Conservation (phyloP, 2,113 vertebrate species). For the Cyanoramphus novaezelandiae region DNA sequence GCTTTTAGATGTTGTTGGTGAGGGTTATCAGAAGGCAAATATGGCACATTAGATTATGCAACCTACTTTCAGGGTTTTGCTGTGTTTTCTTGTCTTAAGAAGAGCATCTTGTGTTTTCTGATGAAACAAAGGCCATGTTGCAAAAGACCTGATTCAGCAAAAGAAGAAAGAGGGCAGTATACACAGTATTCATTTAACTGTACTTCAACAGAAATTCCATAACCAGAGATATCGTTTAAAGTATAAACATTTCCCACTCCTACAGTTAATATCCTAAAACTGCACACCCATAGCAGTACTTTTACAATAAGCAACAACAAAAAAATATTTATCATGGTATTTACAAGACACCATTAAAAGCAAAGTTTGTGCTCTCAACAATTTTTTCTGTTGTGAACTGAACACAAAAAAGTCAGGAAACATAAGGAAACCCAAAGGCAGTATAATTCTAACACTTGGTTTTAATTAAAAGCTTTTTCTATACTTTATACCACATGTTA, state of each 20-base stretch:
- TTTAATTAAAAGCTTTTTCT: slow-evolving; percentile 38
- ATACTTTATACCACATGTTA: neutral
- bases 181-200: neutral
- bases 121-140: slow-evolving; percentile 14
- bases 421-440: neutral
- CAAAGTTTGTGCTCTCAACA: neutral
- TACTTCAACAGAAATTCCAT: neutral
- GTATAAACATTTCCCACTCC: neutral
- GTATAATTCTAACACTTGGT: neutral
- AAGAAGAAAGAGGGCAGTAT: neutral
- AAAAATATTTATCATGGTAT: neutral
- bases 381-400: neutral
- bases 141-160: neutral
- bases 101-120: neutral
- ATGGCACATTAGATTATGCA: slow-evolving; percentile 72
- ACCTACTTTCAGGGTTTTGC: neutral
- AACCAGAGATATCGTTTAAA: neutral
- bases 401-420: neutral
- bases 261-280: neutral
- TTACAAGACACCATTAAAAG: neutral
- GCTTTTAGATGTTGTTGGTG: slow-evolving; percentile 42
- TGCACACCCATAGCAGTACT: neutral
- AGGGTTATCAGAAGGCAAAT: slow-evolving; percentile 79
- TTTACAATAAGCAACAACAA: neutral
- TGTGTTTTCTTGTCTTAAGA: slow-evolving; percentile 44